A percentile compares a stretch with the other conserved stretches of the same genome.
Evolutionary conservation across 2,113 vertebrate genomes (phyloP).

Genomic region (Percopsis transmontana): DNA sequence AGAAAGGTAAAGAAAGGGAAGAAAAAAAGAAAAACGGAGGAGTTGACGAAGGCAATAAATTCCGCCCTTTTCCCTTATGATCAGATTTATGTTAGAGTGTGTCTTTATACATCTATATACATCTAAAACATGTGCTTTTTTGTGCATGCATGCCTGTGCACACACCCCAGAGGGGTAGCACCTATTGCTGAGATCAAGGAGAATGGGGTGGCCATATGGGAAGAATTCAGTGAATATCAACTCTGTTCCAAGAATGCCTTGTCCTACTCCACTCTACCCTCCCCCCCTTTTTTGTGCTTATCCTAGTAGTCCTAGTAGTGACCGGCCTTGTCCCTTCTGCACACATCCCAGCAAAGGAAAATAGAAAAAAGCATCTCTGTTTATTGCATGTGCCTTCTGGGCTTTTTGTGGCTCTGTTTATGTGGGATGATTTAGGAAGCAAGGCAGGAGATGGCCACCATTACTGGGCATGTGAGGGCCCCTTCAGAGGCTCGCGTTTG

Average conservation of each 20-base stretch:
- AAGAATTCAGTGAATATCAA: conserved; percentile 45
- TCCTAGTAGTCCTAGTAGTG: conserved; percentile 25
- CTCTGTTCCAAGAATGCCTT: conserved; percentile 29
- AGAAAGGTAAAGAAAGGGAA: conserved; percentile 11
- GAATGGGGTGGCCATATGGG: conserved; percentile 52
- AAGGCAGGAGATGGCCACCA: conserved; percentile 21
- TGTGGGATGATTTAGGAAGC: too few species aligned
- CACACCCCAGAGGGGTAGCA: conserved; percentile 52
- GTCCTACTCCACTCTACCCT: conserved; percentile 15
- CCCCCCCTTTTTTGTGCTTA: conserved; percentile 7
- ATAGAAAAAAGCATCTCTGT: conserved; percentile 25
- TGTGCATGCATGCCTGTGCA: conserved; percentile 48
- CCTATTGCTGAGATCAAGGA: conserved; percentile 43
- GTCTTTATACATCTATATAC: neutral
- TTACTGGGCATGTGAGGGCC: conserved; percentile 9
- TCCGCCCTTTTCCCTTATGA: conserved; percentile 15
- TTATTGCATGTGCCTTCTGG: conserved; percentile 34
- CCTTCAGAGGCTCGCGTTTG: conserved; percentile 45
- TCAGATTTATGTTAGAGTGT: conserved; percentile 11
- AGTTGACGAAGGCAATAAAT: conserved; percentile 23
- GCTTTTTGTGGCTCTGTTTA: conserved; percentile 49
- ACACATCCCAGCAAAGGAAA: conserved; percentile 51
- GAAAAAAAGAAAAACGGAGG: conserved; percentile 9
- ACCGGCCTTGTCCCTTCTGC: conserved; percentile 36
- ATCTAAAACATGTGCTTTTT: conserved; percentile 16